phyloP scores from a whole-genome alignment of 2,888 invertebrate species.

The Xestia rhomboidea region DNA sequence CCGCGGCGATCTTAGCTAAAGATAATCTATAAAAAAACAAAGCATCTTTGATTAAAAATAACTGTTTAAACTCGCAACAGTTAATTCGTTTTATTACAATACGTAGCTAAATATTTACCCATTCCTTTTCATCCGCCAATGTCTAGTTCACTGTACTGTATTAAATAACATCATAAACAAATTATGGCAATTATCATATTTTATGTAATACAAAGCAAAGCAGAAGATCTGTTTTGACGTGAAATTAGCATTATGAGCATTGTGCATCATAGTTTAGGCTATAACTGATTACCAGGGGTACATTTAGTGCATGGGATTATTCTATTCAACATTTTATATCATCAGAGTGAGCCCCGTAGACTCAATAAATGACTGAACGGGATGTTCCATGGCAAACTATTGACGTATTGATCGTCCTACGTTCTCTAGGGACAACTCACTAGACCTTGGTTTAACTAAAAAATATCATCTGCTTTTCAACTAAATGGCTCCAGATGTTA shows the following conservation, averaged over 20 bases:
- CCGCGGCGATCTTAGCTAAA: constrained; percentile 25
- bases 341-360: not conserved
- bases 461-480: not conserved
- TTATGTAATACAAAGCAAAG: constrained; percentile 16
- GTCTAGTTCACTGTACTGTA: not conserved
- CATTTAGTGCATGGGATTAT: not conserved
- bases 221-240: constrained; percentile 11
- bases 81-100: constrained; percentile 25
- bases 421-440: not conserved
- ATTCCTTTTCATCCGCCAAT: not conserved
- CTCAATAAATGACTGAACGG: too few relatives aligned
- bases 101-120: constrained; percentile 10
- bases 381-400: not conserved
- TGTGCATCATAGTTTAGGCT: not conserved
- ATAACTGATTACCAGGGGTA: not conserved
- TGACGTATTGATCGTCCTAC: not conserved
- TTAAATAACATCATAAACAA: not conserved
- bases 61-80: constrained; percentile 7
- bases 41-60: constrained; percentile 37
- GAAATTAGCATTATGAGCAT: constrained; percentile 7
- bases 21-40: constrained; percentile 22
- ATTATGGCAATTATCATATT: constrained; percentile 7
- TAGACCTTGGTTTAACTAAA: not conserved
- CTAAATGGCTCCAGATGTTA: constrained; percentile 9
- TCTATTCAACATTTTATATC: not conserved